These are phyloP conservation scores for Erynnis tages DNA, from an alignment of 2,888 invertebrate species.

Conservation along the genomic window DNA sequence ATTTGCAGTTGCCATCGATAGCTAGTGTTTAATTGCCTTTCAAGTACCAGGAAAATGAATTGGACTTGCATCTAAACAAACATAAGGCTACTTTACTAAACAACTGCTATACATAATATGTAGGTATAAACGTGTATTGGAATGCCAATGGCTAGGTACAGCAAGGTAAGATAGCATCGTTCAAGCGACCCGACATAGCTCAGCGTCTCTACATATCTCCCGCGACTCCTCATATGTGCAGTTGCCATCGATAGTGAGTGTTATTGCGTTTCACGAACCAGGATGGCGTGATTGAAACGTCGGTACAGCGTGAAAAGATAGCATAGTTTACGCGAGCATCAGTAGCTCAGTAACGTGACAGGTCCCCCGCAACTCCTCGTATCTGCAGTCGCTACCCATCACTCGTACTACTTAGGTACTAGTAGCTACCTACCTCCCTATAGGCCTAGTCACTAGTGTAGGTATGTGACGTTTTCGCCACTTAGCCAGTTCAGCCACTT, in stretches of 20 bases:
- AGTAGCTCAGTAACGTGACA: constrained; percentile 22
- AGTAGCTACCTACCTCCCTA: too few relatives aligned
- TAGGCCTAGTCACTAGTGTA: too few relatives aligned
- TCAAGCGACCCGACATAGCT: constrained; percentile 8
- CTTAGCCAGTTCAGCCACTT: too few relatives aligned
- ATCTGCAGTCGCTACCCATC: constrained; percentile 20
- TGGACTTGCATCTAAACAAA: neutral
- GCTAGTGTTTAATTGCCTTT: constrained; percentile 24
- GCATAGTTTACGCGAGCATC: neutral
- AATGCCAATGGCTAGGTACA: neutral
- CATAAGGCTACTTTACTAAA: too few relatives aligned
- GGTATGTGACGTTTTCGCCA: too few relatives aligned
- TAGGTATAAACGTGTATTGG: neutral
- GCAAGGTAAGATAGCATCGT: constrained; percentile 14
- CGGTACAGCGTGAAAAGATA: constrained; percentile 9
- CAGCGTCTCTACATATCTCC: constrained; percentile 18
- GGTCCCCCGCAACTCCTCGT: constrained; percentile 15
- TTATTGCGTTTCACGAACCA: constrained; percentile 17
- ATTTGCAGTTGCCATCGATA: constrained; percentile 22
- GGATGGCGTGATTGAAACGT: neutral
- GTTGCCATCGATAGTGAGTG: constrained; percentile 24
- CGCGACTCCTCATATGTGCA: constrained; percentile 12
- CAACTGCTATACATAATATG: too few relatives aligned
- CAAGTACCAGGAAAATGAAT: neutral
- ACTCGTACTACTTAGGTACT: too few relatives aligned